Conservation (phyloP, 2,888 invertebrate species). For the Campoletis raptor region DNA sequence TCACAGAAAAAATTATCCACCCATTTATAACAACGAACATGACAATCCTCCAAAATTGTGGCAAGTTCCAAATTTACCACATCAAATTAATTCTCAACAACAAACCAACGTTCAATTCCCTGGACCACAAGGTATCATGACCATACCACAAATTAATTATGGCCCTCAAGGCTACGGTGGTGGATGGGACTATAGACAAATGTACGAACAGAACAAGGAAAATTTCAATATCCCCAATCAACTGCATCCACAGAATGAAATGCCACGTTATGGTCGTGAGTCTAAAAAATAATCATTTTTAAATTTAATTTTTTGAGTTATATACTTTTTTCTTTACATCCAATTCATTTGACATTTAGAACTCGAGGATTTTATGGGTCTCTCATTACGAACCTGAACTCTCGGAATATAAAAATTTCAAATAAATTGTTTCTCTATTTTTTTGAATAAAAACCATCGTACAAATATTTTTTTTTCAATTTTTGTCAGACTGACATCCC, state of each 20-base stretch:
- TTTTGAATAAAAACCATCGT: too few species aligned
- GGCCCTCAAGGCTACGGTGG: slow-evolving; percentile 73
- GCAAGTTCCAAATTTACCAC: slow-evolving; percentile 74
- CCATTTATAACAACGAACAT: slow-evolving; percentile 74
- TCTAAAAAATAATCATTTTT: slow-evolving; percentile 17
- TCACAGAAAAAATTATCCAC: slow-evolving; percentile 76
- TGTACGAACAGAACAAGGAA: slow-evolving; percentile 80
- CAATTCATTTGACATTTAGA: not conserved
- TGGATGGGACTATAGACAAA: slow-evolving; percentile 79
- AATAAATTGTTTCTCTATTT: not conserved
- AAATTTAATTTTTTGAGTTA: not conserved
- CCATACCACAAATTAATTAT: slow-evolving; percentile 75
- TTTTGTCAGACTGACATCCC: too few species aligned
- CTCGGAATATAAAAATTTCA: not conserved
- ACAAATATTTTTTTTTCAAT: too few species aligned
- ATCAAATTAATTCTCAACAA: slow-evolving; percentile 74
- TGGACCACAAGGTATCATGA: slow-evolving; percentile 72
- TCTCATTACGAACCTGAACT: too few species aligned
- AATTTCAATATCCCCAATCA: slow-evolving; percentile 73
- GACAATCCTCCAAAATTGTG: slow-evolving; percentile 76
- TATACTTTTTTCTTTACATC: not conserved
- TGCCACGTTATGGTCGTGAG: slow-evolving; percentile 79
- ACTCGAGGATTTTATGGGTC: too few species aligned
- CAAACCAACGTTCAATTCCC: slow-evolving; percentile 76
- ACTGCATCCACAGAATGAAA: slow-evolving; percentile 74